Evolutionary conservation across 2,797 vertebrate species (phyloP).

Genomic region (Sebastes steindachneri): DNA sequence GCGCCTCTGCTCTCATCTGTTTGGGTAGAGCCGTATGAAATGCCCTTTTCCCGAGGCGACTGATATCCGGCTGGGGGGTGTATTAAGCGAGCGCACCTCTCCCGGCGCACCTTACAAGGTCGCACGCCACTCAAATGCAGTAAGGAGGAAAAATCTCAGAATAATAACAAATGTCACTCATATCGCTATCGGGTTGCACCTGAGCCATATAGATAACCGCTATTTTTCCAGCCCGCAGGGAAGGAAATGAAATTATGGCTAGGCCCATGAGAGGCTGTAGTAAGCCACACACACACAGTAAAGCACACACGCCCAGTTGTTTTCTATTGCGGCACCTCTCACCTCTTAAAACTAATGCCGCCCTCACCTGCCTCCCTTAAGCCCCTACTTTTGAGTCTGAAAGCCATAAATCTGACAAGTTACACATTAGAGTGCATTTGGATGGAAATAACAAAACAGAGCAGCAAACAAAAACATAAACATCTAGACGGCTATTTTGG

Average conservation of each 20-base stretch:
- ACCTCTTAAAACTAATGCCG: slow-evolving; percentile 29
- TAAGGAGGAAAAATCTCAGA: slow-evolving; percentile 47
- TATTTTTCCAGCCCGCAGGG: slow-evolving; percentile 57
- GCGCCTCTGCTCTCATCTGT: slow-evolving; percentile 63
- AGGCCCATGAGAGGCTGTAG: slow-evolving; percentile 34
- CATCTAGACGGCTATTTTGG: not conserved
- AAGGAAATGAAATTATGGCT: slow-evolving; percentile 73
- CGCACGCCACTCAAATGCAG: slow-evolving; percentile 67
- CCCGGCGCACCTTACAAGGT: slow-evolving; percentile 73
- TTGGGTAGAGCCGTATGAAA: slow-evolving; percentile 62
- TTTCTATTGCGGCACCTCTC: slow-evolving; percentile 31
- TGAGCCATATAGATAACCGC: slow-evolving; percentile 83
- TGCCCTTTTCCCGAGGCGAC: slow-evolving; percentile 35
- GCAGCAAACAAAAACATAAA: not conserved
- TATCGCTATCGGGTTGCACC: slow-evolving; percentile 76
- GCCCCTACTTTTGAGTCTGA: slow-evolving; percentile 12
- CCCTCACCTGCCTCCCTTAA: slow-evolving; percentile 29
- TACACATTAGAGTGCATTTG: slow-evolving; percentile 17
- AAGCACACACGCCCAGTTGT: slow-evolving; percentile 6
- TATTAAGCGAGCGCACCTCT: slow-evolving; percentile 65
- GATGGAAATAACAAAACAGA: slow-evolving; percentile 35
- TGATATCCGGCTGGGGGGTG: slow-evolving; percentile 61
- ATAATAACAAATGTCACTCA: slow-evolving; percentile 80
- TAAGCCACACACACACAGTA: not conserved
- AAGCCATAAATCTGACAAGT: slow-evolving; percentile 38